These are phyloP conservation scores for Laticauda laticaudata DNA, from an alignment of 2,113 vertebrate species.

Conservation along the genomic window DNA sequence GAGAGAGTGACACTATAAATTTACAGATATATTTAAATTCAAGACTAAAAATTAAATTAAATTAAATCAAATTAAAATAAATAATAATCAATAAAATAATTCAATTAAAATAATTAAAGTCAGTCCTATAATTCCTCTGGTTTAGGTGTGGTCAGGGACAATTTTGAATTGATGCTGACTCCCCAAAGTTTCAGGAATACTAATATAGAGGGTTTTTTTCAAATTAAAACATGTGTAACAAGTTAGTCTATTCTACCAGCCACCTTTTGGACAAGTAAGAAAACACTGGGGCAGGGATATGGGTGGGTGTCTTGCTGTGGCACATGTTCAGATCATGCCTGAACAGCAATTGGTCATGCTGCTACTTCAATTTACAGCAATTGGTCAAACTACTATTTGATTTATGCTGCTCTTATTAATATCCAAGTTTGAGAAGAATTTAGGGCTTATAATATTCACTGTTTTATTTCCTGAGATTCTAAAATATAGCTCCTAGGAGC, in stretches of 20 bases:
- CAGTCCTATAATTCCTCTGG: not conserved
- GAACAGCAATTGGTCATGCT: not conserved
- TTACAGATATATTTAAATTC: not conserved
- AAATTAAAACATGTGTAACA: not conserved
- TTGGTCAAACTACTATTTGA: not conserved
- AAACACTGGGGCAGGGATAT: not conserved
- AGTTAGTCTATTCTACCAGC: not conserved
- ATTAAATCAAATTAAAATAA: not conserved
- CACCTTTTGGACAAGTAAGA: not conserved
- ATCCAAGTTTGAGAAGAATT: not conserved
- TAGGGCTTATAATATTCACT: not conserved
- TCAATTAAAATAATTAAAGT: not conserved
- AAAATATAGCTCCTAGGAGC: not conserved
- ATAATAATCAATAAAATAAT: not conserved
- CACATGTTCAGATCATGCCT: not conserved
- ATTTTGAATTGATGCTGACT: not conserved
- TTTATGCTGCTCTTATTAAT: not conserved
- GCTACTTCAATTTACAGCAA: not conserved
- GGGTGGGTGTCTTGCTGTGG: not conserved
- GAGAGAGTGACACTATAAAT: not conserved
- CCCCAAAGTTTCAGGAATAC: not conserved
- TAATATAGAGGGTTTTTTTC: not conserved
- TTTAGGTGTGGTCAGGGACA: not conserved
- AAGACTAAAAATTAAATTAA: not conserved
- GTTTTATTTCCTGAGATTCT: not conserved